Percentiles rank a stretch among this genome's conserved stretches.
These are phyloP conservation scores for Bedellia somnulentella DNA, from an alignment of 2,888 invertebrate genomes.

Conservation along the genomic window DNA sequence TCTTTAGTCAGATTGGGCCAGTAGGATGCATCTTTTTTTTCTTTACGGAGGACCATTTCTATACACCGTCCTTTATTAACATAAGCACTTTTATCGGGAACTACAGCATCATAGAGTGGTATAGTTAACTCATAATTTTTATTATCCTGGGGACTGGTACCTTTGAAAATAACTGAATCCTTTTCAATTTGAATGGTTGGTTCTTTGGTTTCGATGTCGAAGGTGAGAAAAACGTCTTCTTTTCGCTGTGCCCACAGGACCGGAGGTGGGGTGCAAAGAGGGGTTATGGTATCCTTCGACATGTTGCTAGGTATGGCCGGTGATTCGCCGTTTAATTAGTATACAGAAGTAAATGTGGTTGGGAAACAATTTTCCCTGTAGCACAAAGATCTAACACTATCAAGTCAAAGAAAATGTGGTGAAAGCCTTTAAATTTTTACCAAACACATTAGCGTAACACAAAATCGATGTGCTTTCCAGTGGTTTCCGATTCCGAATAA, in stretches of 20 bases:
- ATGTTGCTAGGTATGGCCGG: slow-evolving; percentile 20
- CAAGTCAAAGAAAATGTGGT: too few species aligned
- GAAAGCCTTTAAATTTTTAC: too few species aligned
- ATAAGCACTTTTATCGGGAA: slow-evolving; percentile 74
- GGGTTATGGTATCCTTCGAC: slow-evolving; percentile 53
- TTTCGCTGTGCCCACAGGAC: slow-evolving; percentile 94
- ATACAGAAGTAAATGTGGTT: too few species aligned
- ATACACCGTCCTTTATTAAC: slow-evolving; percentile 74
- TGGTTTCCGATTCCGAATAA: too few species aligned
- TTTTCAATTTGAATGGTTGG: slow-evolving; percentile 79
- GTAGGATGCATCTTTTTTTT: slow-evolving; percentile 71
- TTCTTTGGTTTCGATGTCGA: slow-evolving; percentile 88
- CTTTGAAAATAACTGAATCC: slow-evolving; percentile 79
- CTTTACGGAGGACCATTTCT: slow-evolving; percentile 75
- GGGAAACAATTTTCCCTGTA: too few species aligned
- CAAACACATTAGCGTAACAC: too few species aligned
- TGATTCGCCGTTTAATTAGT: too few species aligned
- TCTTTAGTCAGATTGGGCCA: slow-evolving; percentile 90
- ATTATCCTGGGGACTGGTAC: slow-evolving; percentile 80
- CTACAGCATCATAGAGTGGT: slow-evolving; percentile 79
- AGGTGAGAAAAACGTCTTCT: slow-evolving; percentile 80
- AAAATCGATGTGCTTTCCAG: too few species aligned
- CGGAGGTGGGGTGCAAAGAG: slow-evolving; percentile 76
- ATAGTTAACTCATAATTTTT: slow-evolving; percentile 88
- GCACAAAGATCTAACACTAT: too few species aligned